These are phyloP conservation scores for Sycophaga agraensis DNA, from an alignment of 1,140 invertebrate genomes.

Conservation along the genomic window DNA sequence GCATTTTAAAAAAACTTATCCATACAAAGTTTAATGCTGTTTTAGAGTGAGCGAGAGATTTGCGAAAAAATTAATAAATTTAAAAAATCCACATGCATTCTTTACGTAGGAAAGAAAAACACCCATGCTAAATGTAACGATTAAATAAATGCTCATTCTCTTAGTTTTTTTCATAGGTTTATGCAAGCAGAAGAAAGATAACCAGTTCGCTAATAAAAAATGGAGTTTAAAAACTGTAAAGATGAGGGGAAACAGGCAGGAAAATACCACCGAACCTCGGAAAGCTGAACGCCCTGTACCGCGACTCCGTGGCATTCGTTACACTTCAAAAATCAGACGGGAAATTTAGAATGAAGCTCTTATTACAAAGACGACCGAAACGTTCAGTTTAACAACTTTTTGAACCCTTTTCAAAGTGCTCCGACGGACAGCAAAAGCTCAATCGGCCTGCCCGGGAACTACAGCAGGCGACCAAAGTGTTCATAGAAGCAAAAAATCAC, in stretches of 20 bases:
- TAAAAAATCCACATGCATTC: conserved; percentile 32
- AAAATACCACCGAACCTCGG: conserved; percentile 45
- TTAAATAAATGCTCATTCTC: conserved; percentile 46
- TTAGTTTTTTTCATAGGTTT: conserved; percentile 54
- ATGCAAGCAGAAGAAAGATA: conserved; percentile 40
- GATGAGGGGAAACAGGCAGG: background rate
- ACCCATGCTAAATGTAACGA: conserved; percentile 24
- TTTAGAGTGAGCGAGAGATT: conserved; percentile 20
- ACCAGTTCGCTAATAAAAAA: conserved; percentile 41
- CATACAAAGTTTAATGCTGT: conserved; percentile 23
- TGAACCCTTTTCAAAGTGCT: too few species aligned
- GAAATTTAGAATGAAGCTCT: conserved; percentile 25
- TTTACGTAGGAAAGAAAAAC: conserved; percentile 47
- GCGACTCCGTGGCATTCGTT: conserved; percentile 28
- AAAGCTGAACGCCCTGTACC: conserved; percentile 52
- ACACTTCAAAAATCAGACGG: background rate
- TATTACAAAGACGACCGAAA: conserved; percentile 38
- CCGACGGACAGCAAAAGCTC: too few species aligned
- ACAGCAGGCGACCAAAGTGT: too few species aligned
- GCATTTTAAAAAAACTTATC: conserved; percentile 11
- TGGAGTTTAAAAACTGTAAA: background rate
- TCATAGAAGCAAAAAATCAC: too few species aligned
- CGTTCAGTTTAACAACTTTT: conserved; percentile 40
- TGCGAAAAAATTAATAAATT: conserved; percentile 19
- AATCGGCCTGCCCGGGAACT: too few species aligned